phyloP scores from a whole-genome alignment of 2,888 invertebrate species.

The Bugulina stolonifera region DNA sequence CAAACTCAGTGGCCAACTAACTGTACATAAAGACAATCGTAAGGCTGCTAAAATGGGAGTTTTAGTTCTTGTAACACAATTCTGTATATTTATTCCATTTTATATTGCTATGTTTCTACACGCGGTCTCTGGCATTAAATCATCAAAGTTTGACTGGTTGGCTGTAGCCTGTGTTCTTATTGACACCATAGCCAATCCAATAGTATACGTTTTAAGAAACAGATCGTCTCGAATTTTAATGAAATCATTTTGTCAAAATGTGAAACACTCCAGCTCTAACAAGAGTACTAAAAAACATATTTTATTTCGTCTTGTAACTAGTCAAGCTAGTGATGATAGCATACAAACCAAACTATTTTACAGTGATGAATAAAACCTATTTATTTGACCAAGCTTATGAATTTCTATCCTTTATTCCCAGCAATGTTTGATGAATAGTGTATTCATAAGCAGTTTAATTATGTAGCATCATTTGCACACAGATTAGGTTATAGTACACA shows the following conservation, averaged over 20 bases:
- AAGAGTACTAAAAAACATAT: neutral
- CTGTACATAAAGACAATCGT: constrained; percentile 26
- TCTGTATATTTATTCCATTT: neutral
- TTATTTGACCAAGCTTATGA: neutral
- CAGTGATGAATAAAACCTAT: neutral
- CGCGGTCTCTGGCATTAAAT: neutral
- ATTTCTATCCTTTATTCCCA: too few species aligned
- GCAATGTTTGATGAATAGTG: too few species aligned
- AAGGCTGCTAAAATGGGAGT: constrained; percentile 25
- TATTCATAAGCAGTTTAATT: too few species aligned
- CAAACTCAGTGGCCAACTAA: constrained; percentile 14
- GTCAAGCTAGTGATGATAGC: constrained; percentile 8
- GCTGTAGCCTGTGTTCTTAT: neutral
- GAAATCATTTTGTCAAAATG: neutral
- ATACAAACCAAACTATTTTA: neutral
- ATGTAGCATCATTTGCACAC: too few species aligned
- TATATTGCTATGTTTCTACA: neutral
- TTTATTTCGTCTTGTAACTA: constrained; percentile 16
- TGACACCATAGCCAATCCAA: constrained; percentile 20
- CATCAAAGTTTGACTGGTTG: constrained; percentile 6
- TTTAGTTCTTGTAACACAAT: neutral
- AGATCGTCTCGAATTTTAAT: neutral
- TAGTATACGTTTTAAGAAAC: constrained; percentile 15
- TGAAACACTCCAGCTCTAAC: neutral
- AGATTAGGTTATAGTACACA: too few species aligned